Conservation (phyloP, 1,140 invertebrate species). For the Hypothenemus hampei region DNA sequence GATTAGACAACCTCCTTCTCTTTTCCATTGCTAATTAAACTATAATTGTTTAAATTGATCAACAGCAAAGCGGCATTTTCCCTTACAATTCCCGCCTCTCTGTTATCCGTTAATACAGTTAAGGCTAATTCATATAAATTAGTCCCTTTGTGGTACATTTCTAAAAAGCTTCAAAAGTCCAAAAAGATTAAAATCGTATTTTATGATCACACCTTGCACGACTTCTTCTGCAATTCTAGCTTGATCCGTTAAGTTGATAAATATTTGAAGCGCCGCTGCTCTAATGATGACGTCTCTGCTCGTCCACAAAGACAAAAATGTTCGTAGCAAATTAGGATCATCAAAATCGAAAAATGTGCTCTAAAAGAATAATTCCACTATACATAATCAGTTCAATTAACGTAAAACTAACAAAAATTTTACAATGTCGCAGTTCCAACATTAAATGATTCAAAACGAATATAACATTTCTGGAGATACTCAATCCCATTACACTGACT, state of each 20-base stretch:
- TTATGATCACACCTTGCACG: slow-evolving; percentile 41
- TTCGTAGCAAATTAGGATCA: too few relatives aligned
- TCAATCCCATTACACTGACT: slow-evolving; percentile 53
- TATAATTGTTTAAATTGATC: slow-evolving; percentile 38
- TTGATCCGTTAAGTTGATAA: slow-evolving; percentile 46
- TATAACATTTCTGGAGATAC: slow-evolving; percentile 51
- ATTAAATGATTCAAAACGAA: slow-evolving; percentile 53
- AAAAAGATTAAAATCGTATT: not conserved
- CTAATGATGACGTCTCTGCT: slow-evolving; percentile 52
- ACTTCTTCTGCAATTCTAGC: slow-evolving; percentile 44
- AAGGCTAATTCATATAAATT: slow-evolving; percentile 19
- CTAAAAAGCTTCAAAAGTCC: not conserved
- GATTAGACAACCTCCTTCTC: too few relatives aligned
- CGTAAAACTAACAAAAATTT: slow-evolving; percentile 45
- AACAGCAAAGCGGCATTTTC: slow-evolving; percentile 46
- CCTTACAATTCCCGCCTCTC: slow-evolving; percentile 44
- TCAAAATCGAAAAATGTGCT: too few relatives aligned
- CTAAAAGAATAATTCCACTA: too few relatives aligned
- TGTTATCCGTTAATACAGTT: slow-evolving; percentile 43
- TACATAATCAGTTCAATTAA: too few relatives aligned
- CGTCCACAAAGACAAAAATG: slow-evolving; percentile 47
- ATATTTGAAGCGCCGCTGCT: slow-evolving; percentile 50
- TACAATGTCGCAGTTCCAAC: slow-evolving; percentile 49
- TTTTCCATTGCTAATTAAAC: not conserved
- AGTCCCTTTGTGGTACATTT: not conserved